phyloP scores from a whole-genome alignment of 2,113 vertebrate genomes.

The Sinocyclocheilus anophthalmus region DNA sequence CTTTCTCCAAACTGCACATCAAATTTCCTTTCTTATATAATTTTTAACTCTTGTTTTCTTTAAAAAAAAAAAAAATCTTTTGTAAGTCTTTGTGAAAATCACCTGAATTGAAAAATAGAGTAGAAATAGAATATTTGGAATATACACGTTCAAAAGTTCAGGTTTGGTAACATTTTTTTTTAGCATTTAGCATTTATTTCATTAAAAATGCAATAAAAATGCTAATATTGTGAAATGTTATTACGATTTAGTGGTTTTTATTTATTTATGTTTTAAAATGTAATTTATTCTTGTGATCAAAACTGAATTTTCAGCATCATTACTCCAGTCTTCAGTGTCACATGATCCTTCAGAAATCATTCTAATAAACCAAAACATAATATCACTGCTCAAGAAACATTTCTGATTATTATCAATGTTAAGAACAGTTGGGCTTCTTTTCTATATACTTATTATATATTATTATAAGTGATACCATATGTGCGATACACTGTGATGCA shows the following conservation, averaged over 20 bases:
- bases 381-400: no score
- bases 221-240: background rate
- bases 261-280: background rate
- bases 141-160: background rate
- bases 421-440: no score
- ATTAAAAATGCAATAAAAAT: background rate
- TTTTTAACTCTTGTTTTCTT: background rate
- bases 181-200: background rate
- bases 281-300: background rate
- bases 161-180: background rate
- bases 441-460: no score
- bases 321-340: background rate
- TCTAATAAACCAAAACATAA: no score
- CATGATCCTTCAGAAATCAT: background rate
- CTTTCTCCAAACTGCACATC: background rate
- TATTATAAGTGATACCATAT: background rate
- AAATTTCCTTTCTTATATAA: conserved; percentile 5
- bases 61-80: no score
- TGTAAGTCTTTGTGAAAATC: background rate
- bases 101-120: background rate
- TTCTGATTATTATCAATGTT: no score
- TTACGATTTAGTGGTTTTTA: background rate
- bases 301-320: background rate
- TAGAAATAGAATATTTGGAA: background rate
- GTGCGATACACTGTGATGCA: background rate